Percentiles rank a stretch among this genome's conserved stretches.
These are phyloP conservation scores for Argyresthia goedartella DNA, from an alignment of 2,888 invertebrate genomes.

Conservation along the genomic window DNA sequence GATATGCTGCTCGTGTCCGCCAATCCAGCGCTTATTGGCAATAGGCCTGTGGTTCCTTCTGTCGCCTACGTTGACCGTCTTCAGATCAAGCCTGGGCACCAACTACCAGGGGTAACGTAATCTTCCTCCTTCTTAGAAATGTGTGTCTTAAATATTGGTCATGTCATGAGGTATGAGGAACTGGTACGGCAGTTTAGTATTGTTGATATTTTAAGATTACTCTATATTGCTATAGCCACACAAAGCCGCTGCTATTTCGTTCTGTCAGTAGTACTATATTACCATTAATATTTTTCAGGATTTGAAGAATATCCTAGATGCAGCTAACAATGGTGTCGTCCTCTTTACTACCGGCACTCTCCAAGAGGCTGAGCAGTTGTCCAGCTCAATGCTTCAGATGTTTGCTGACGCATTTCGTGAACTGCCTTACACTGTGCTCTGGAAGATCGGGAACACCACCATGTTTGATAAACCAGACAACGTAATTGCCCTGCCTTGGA, in stretches of 20 bases:
- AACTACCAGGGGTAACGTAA: constrained; percentile 36
- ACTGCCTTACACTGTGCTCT: constrained; percentile 58
- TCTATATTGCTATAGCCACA: too few species aligned
- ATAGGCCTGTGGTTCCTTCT: constrained; percentile 48
- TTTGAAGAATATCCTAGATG: constrained; percentile 38
- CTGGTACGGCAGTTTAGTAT: not conserved
- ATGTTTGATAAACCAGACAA: constrained; percentile 49
- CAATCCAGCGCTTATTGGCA: constrained; percentile 46
- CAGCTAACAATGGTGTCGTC: constrained; percentile 50
- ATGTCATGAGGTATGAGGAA: not conserved
- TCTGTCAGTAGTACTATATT: too few species aligned
- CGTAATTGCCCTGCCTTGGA: constrained; percentile 57
- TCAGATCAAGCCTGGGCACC: constrained; percentile 44
- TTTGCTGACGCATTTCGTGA: constrained; percentile 55
- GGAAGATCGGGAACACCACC: constrained; percentile 62
- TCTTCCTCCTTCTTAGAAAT: too few species aligned
- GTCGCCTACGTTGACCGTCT: constrained; percentile 46
- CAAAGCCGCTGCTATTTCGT: too few species aligned
- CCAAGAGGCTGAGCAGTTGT: constrained; percentile 52
- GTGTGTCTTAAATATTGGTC: too few species aligned
- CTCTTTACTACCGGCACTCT: constrained; percentile 66
- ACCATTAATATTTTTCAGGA: constrained; percentile 40
- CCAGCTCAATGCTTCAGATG: constrained; percentile 38
- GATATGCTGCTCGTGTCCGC: constrained; percentile 51
- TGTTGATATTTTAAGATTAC: too few species aligned